Conservation (phyloP, 2,797 vertebrate species). For the Selene dorsalis region DNA sequence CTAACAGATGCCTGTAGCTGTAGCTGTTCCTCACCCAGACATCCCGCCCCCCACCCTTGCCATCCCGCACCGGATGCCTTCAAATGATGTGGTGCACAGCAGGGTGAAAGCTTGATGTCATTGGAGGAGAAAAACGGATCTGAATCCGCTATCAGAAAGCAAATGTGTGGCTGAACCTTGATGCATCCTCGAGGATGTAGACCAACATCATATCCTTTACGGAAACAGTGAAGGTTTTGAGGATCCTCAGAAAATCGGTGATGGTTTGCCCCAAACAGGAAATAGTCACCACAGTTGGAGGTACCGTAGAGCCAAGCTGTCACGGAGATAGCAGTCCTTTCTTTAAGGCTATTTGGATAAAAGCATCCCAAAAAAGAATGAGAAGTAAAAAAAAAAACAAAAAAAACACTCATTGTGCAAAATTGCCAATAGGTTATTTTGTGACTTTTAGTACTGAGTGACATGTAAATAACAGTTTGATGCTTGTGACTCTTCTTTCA, state of each 20-base stretch:
- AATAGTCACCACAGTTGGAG: background rate
- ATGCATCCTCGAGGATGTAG: background rate
- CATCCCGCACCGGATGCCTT: conserved; percentile 50
- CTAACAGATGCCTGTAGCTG: conserved; percentile 68
- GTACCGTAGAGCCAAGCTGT: background rate
- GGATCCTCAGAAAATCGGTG: background rate
- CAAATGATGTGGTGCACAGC: conserved; percentile 47
- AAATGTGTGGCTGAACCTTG: background rate
- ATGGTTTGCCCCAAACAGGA: background rate
- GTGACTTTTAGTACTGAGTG: too few relatives aligned
- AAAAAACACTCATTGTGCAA: too few relatives aligned
- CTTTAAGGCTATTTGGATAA: background rate
- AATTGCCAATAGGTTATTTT: background rate
- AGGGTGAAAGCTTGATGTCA: conserved; percentile 9
- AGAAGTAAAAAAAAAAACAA: background rate
- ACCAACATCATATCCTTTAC: background rate
- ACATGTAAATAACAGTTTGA: too few relatives aligned
- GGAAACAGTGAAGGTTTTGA: background rate
- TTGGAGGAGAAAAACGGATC: background rate
- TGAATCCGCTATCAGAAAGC: background rate
- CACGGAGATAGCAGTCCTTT: background rate
- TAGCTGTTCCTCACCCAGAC: conserved; percentile 66
- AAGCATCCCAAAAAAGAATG: background rate
- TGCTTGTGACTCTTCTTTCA: background rate
- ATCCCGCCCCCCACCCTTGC: conserved; percentile 53